Evolutionary conservation across 2,888 invertebrate species (phyloP).

Genomic region (Acleris emargana): DNA sequence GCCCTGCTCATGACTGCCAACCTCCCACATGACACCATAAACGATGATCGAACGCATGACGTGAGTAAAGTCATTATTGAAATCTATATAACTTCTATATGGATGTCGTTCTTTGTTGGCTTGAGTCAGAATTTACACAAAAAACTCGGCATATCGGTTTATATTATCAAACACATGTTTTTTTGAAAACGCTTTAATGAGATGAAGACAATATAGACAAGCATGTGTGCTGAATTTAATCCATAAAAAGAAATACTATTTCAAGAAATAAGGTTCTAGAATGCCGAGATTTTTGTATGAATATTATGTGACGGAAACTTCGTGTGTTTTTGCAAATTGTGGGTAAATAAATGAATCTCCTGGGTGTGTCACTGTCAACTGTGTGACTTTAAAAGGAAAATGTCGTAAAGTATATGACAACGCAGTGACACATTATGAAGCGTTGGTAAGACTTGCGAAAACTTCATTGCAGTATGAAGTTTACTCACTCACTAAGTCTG

Average conservation of each 20-base stretch:
- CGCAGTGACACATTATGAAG: conserved; percentile 15
- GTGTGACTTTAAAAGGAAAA: conserved; percentile 23
- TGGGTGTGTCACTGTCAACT: conserved; percentile 6
- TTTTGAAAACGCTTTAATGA: too few relatives aligned
- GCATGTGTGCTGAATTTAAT: too few relatives aligned
- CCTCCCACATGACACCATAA: conserved; percentile 86
- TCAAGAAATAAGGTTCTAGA: too few relatives aligned
- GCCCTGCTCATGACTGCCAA: conserved; percentile 89
- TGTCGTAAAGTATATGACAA: conserved; percentile 15
- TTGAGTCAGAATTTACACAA: too few relatives aligned
- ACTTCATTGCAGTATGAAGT: conserved; percentile 14
- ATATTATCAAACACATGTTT: too few relatives aligned
- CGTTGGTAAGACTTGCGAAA: conserved; percentile 21
- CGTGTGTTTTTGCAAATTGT: too few relatives aligned
- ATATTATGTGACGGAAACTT: too few relatives aligned
- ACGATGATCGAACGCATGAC: conserved; percentile 76
- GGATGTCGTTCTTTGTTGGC: not conserved
- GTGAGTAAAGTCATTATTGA: conserved; percentile 57
- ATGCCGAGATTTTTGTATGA: too few relatives aligned
- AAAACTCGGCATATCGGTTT: too few relatives aligned
- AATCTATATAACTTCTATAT: not conserved
- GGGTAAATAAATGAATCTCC: not conserved
- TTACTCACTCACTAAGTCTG: conserved; percentile 21
- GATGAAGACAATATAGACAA: too few relatives aligned
- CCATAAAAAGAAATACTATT: too few relatives aligned